Conservation (phyloP, 2,888 invertebrate species). For the Caenorhabditis becei region DNA sequence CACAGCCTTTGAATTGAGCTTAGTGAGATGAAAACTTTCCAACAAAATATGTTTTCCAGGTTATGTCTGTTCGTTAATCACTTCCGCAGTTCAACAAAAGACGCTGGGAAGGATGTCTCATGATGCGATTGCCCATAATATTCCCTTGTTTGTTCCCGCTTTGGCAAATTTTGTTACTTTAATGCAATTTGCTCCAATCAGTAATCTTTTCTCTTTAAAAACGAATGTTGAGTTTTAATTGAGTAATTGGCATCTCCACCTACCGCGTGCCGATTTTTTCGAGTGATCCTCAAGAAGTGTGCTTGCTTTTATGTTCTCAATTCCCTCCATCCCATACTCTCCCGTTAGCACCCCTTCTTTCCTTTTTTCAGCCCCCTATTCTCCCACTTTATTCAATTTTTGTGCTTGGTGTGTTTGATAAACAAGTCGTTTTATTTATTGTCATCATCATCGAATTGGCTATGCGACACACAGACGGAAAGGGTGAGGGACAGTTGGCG, state of each 20-base stretch:
- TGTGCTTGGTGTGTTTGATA: constrained; percentile 20
- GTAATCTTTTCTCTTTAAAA: constrained; percentile 4
- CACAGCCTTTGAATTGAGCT: neutral
- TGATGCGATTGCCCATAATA: constrained; percentile 24
- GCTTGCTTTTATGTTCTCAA: constrained; percentile 15
- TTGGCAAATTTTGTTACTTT: constrained; percentile 53
- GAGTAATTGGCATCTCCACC: constrained; percentile 12
- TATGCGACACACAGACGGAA: constrained; percentile 46
- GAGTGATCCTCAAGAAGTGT: constrained; percentile 41
- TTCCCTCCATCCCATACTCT: constrained; percentile 8
- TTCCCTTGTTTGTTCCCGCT: constrained; percentile 21
- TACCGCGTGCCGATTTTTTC: constrained; percentile 19
- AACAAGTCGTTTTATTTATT: constrained; percentile 60
- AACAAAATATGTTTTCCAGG: constrained; percentile 63
- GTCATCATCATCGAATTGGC: constrained; percentile 57
- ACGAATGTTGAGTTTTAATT: constrained; percentile 56
- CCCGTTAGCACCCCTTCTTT: constrained; percentile 9
- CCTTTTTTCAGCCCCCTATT: constrained; percentile 3
- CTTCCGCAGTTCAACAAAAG: constrained; percentile 21
- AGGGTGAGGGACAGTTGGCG: constrained; percentile 9
- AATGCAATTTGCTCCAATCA: constrained; percentile 26
- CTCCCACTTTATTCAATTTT: neutral
- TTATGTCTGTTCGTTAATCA: constrained; percentile 76
- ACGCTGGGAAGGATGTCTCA: neutral
- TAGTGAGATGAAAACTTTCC: neutral